phyloP scores from a whole-genome alignment of 2,797 vertebrate genomes.

The Gallinago nigripennis region DNA sequence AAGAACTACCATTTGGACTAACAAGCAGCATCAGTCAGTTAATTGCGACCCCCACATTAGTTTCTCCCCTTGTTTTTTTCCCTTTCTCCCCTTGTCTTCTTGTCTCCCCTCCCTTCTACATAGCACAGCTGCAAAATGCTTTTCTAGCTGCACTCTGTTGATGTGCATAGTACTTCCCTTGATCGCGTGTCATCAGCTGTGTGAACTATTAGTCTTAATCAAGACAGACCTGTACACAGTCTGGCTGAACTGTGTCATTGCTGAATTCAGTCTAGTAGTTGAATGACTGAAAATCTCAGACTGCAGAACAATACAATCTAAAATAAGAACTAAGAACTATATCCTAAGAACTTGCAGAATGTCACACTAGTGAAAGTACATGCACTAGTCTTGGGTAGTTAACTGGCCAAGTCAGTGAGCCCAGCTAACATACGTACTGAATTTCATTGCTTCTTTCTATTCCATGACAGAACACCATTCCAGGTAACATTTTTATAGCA shows the following conservation, averaged over 20 bases:
- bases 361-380: rapidly evolving
- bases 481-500: neutral
- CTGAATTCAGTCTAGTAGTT: neutral
- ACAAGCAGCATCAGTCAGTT: neutral
- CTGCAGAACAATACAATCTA: neutral
- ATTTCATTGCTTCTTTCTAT: neutral
- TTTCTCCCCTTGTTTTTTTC: neutral
- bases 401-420: neutral
- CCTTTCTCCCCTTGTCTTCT: neutral
- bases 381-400: rapidly evolving
- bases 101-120: neutral
- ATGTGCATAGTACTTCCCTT: neutral
- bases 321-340: neutral
- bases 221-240: too few relatives aligned
- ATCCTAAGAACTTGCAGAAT: neutral
- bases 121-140: neutral
- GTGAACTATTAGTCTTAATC: neutral
- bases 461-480: neutral
- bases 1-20: neutral
- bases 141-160: neutral
- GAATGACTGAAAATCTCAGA: neutral
- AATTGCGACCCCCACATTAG: rapidly evolving
- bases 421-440: neutral
- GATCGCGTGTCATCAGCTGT: neutral
- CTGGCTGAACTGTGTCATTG: neutral